A percentile compares a stretch with the other conserved stretches of the same genome.
phyloP scores from a whole-genome alignment of 2,888 invertebrate genomes.

The Bibio marci region DNA sequence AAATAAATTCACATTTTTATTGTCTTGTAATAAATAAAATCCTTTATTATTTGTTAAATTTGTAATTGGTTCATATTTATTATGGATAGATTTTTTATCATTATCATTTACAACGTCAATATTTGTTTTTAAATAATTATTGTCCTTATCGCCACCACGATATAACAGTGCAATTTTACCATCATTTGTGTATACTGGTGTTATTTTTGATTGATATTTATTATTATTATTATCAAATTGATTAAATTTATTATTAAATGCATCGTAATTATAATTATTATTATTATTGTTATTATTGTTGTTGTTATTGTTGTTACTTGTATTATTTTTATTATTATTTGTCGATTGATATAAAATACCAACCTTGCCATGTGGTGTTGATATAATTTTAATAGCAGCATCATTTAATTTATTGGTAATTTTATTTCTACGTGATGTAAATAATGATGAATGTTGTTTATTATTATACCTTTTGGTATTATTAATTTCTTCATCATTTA shows the following conservation, averaged over 20 bases:
- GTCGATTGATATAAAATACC: conserved; percentile 30
- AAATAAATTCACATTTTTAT: not conserved
- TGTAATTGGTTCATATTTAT: conserved; percentile 29
- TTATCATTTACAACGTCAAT: no score
- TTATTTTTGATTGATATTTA: conserved; percentile 29
- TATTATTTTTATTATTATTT: conserved; percentile 4
- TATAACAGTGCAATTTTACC: conserved; percentile 32
- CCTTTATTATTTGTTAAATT: conserved; percentile 18
- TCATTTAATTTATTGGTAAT: conserved; percentile 27
- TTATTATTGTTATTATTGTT: conserved; percentile 10
- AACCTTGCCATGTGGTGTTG: conserved; percentile 30
- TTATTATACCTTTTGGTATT: conserved; percentile 13
- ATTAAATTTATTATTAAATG: conserved; percentile 8
- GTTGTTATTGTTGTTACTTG: conserved; percentile 12
- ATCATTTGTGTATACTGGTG: conserved; percentile 31
- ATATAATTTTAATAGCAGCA: conserved; percentile 31
- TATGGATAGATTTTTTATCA: conserved; percentile 8
- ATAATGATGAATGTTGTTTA: conserved; percentile 15
- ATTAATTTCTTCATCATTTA: not conserved
- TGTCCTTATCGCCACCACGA: conserved; percentile 20
- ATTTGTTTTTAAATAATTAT: no score
- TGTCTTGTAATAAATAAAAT: not conserved
- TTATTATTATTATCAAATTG: conserved; percentile 11
- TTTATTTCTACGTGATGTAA: conserved; percentile 19
- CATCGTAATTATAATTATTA: conserved; percentile 22